Evolutionary conservation across 2,797 vertebrate genomes (phyloP).

Genomic region (Gobio occitaniae): DNA sequence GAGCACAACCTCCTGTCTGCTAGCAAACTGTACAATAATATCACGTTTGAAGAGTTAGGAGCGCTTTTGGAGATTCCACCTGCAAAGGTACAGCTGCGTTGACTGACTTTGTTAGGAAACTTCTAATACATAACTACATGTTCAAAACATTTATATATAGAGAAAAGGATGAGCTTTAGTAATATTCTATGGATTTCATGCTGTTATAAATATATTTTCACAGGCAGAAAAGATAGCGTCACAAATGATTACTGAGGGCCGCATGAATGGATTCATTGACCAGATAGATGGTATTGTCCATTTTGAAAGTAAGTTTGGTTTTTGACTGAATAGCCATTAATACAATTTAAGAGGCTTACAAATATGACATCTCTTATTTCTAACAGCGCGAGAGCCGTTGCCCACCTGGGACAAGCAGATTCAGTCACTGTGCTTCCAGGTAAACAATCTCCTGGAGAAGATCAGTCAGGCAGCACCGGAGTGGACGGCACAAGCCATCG

Average conservation of each 20-base stretch:
- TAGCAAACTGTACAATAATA: constrained; percentile 99
- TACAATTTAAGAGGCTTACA: not conserved
- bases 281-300: constrained; percentile 98
- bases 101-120: not conserved
- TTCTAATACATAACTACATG: not conserved
- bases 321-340: not conserved
- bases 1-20: constrained; percentile 98
- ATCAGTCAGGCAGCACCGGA: constrained; percentile 94
- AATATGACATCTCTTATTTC: not conserved
- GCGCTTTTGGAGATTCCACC: constrained; percentile 97
- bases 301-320: constrained; percentile 93
- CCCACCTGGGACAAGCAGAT: constrained; percentile 99
- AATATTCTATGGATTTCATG: not conserved
- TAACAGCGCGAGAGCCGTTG: constrained; percentile 91
- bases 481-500: constrained; percentile 96
- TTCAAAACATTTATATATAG: too few species aligned
- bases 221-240: constrained; percentile 99
- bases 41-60: constrained; percentile 97
- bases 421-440: constrained; percentile 98
- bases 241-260: constrained; percentile 99
- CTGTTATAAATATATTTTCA: not conserved
- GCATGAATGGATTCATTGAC: constrained; percentile 99
- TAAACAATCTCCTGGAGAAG: constrained; percentile 98
- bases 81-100: constrained; percentile 85
- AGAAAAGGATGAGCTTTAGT: too few species aligned